Conservation (phyloP, 2,113 vertebrate species). For the Varanus salvator region DNA sequence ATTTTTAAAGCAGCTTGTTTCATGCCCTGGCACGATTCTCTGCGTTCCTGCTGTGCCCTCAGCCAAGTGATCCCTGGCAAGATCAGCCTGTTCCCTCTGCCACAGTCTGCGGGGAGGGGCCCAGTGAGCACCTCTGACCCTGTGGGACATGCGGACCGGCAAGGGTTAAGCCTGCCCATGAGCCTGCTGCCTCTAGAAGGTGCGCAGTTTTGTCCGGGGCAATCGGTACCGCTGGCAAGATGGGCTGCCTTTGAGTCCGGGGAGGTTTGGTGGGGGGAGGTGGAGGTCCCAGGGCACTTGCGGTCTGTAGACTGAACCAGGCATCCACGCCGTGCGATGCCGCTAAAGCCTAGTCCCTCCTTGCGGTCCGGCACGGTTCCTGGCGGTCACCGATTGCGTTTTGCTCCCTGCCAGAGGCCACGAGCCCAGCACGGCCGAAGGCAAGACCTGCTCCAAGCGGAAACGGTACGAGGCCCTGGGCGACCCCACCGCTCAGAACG, state of each 20-base stretch:
- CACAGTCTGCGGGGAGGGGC: no score
- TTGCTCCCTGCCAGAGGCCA: constrained; percentile 73
- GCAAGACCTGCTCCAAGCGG: constrained; percentile 85
- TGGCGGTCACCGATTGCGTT: accelerated
- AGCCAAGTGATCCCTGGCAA: not conserved
- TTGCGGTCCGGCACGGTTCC: accelerated
- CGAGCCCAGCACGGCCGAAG: constrained; percentile 81
- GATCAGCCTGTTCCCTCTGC: not conserved
- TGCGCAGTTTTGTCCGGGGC: not conserved
- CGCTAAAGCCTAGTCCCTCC: not conserved
- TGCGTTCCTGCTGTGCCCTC: not conserved
- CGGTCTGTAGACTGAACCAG: not conserved
- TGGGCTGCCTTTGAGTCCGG: not conserved
- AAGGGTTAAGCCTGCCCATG: not conserved
- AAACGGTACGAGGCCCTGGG: constrained; percentile 90
- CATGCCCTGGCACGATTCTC: accelerated
- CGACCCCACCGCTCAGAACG: constrained; percentile 82
- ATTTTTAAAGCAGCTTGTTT: not conserved
- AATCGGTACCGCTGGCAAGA: no score
- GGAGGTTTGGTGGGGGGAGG: not conserved
- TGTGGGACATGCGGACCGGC: not conserved
- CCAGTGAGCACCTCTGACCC: not conserved
- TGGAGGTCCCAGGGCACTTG: not conserved
- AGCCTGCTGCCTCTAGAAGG: not conserved
- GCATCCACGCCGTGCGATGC: not conserved